phyloP scores from a whole-genome alignment of 1,140 invertebrate genomes.

The Plectrocnemia conspersa region DNA sequence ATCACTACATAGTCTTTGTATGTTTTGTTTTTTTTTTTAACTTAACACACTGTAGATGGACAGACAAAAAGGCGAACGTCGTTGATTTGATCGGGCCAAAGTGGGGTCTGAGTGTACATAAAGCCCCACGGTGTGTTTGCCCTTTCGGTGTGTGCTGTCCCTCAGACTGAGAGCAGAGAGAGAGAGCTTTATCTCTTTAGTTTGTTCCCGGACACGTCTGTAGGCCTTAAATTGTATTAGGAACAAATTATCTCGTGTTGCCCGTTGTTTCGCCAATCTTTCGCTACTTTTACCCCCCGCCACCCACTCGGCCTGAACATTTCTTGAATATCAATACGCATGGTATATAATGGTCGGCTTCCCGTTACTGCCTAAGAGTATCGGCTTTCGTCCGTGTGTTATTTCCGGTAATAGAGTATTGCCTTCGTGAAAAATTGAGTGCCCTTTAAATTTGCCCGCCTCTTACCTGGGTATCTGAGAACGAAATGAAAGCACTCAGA shows the following conservation, averaged over 20 bases:
- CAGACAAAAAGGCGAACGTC: not conserved
- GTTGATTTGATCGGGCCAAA: constrained; percentile 25
- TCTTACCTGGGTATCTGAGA: not conserved
- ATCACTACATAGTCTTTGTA: too few relatives aligned
- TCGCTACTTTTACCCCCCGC: constrained; percentile 19
- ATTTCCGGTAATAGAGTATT: constrained; percentile 32
- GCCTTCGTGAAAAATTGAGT: constrained; percentile 27
- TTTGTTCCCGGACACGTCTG: constrained; percentile 35
- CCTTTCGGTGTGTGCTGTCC: not conserved
- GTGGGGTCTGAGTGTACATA: not conserved
- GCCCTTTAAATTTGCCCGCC: constrained; percentile 8
- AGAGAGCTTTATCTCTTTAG: constrained; percentile 32
- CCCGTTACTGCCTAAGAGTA: constrained; percentile 29
- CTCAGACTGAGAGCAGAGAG: not conserved
- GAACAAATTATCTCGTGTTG: constrained; percentile 36
- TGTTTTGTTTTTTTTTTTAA: too few relatives aligned
- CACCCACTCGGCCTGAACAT: constrained; percentile 19
- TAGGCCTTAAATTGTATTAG: constrained; percentile 37
- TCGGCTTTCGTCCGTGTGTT: constrained; percentile 35
- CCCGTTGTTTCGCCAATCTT: constrained; percentile 32
- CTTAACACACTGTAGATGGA: not conserved
- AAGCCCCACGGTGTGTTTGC: constrained; percentile 11
- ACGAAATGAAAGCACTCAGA: not conserved
- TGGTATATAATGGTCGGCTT: constrained; percentile 22
- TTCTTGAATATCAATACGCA: constrained; percentile 33